Base-by-base conservation (phyloP, 2,888 invertebrate genomes). In the Tiliacea aurago region DNA sequence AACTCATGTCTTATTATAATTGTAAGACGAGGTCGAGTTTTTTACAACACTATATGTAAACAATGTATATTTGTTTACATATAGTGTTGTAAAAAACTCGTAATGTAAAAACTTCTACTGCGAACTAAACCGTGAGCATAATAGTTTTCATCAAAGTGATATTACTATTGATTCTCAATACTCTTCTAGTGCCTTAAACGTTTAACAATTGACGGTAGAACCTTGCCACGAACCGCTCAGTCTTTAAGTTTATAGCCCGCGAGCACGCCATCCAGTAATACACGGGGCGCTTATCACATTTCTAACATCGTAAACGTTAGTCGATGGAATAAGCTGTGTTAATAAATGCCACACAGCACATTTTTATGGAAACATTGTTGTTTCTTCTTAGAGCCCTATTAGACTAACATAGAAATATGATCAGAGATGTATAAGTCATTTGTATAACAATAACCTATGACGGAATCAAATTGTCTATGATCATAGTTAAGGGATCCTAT, bases 251-350 rank as follows among this genome's bases (percentile, higher is more conserved):
- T 68, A 84, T 67, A 43, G 59, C 2, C 11, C 5, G 13, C 11
- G 15, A 18, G 43, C 69, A 82, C 81, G 84, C 84, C 72, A 82
- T 55, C 23, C 11, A 45, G 70, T 45, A 70, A 70, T 67, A 71
- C 56, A 56, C 56, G 41, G 33, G 9, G 33, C 37, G 53, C 9
- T 66, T 74, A 66, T 66, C 66, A 62, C 61, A 13, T 55, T n/a
- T 43, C 41, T 33, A 28, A 53, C 70, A 10, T 68, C 51, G 76
- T 70, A 23, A 59, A 63, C 43, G 13, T 58, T 56, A 65, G 13
- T 41, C 13, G 2, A 13, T 58, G 66, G 37, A 59, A 45, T 64
- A 70, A 37, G 47, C 68, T 59, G n/a, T 18, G 37, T 13, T 64
- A 28, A 28, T 28, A 28, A 28, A 28, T 28, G 3, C 28, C 28